These are phyloP conservation scores for Brachyhypopomus occidentalis DNA, from an alignment of 2,113 vertebrate species.

Conservation along the genomic window DNA sequence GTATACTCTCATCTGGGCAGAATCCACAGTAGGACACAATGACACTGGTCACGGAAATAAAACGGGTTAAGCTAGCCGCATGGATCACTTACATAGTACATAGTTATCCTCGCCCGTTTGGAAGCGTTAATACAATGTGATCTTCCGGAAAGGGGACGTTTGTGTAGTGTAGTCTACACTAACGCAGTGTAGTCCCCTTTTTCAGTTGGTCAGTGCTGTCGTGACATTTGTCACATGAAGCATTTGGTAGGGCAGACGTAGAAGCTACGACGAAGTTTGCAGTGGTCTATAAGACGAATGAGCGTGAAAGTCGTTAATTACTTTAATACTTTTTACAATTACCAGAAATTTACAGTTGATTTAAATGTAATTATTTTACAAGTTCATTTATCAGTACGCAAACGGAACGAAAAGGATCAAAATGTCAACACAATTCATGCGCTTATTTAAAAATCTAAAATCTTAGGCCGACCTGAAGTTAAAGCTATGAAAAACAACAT, in stretches of 20 bases:
- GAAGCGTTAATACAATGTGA: background rate
- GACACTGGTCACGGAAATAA: background rate
- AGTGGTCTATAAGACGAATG: too few species aligned
- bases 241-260: background rate
- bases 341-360: background rate
- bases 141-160: background rate
- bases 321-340: background rate
- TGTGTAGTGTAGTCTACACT: too few species aligned
- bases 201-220: background rate
- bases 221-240: background rate
- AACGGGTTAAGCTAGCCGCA: background rate
- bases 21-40: background rate
- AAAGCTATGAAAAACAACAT: background rate
- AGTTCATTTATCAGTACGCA: too few species aligned
- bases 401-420: too few species aligned
- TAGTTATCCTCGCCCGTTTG: background rate
- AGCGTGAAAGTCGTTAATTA: too few species aligned
- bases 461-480: background rate
- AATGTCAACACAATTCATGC: too few species aligned
- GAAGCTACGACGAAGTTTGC: background rate
- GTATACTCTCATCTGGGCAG: background rate
- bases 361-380: too few species aligned
- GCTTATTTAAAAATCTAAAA: too few species aligned
- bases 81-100: background rate
- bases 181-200: background rate